Evolutionary conservation across 2,888 invertebrate species (phyloP).

Genomic region (Protonemura montana): DNA sequence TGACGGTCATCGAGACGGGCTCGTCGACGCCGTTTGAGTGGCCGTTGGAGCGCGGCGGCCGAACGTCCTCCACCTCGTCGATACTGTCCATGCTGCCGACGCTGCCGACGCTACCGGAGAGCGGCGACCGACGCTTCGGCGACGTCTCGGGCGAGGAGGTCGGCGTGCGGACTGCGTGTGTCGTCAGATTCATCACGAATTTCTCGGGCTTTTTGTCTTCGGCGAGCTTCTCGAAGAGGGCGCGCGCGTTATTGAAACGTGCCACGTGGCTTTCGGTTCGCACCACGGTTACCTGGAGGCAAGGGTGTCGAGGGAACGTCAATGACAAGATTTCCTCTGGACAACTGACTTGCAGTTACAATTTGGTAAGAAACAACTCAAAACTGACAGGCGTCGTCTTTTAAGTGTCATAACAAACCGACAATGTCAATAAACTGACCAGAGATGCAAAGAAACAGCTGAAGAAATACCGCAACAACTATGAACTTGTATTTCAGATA

Average conservation of each 20-base stretch:
- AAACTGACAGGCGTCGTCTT: no score
- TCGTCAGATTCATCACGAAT: neutral
- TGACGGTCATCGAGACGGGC: constrained; percentile 41
- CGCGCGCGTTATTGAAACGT: constrained; percentile 90
- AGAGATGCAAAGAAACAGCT: no score
- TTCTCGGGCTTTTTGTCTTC: constrained; percentile 67
- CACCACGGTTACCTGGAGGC: constrained; percentile 73
- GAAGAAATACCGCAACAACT: no score
- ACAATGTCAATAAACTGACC: no score
- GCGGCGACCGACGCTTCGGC: constrained; percentile 59
- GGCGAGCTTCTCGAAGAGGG: constrained; percentile 88
- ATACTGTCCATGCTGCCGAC: constrained; percentile 21
- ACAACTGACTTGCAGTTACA: no score
- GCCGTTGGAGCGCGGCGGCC: constrained; percentile 40
- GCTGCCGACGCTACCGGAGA: constrained; percentile 55
- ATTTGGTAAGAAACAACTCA: no score
- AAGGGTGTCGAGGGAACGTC: constrained; percentile 53
- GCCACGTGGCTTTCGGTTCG: constrained; percentile 89
- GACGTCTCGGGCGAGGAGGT: constrained; percentile 46
- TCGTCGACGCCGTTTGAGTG: constrained; percentile 45
- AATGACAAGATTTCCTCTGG: constrained; percentile 39
- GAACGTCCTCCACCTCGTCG: neutral
- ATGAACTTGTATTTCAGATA: no score
- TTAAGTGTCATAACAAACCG: no score
- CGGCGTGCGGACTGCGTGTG: constrained; percentile 19